phyloP scores from a whole-genome alignment of 2,888 invertebrate genomes.

The Ormyrus pomaceus region DNA sequence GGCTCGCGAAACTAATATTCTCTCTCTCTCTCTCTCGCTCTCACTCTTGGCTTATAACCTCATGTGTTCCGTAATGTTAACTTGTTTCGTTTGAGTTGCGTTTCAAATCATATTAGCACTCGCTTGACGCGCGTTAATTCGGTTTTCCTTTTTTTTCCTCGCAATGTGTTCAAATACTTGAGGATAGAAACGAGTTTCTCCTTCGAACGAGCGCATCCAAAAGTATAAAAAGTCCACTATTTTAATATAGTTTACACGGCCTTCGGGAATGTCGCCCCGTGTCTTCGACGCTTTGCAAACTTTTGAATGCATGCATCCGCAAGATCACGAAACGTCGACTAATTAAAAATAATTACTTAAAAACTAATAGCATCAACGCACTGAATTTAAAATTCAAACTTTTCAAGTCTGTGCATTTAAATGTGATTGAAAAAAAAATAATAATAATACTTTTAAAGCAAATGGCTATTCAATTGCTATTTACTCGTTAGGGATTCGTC shows the following conservation, averaged over 20 bases:
- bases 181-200: too few relatives aligned
- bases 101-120: neutral
- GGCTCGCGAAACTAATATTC: neutral
- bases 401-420: slow-evolving; percentile 61
- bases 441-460: slow-evolving; percentile 21
- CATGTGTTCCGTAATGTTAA: slow-evolving; percentile 15
- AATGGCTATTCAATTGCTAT: slow-evolving; percentile 53
- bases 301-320: too few relatives aligned
- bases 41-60: slow-evolving; percentile 11
- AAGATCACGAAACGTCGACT: neutral
- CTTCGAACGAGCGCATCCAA: too few relatives aligned
- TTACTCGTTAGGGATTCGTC: slow-evolving; percentile 45
- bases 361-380: slow-evolving; percentile 23
- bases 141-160: neutral
- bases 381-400: slow-evolving; percentile 49
- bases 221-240: too few relatives aligned
- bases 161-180: slow-evolving; percentile 14
- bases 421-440: slow-evolving; percentile 59
- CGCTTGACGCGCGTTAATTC: too few relatives aligned
- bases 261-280: slow-evolving; percentile 13
- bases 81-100: slow-evolving; percentile 5
- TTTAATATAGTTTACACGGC: neutral
- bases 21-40: neutral
- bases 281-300: slow-evolving; percentile 37
- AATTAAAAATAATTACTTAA: slow-evolving; percentile 19